A percentile compares a stretch with the other conserved stretches of the same genome.
phyloP scores from a whole-genome alignment of 2,797 vertebrate genomes.

The Trachops cirrhosus region DNA sequence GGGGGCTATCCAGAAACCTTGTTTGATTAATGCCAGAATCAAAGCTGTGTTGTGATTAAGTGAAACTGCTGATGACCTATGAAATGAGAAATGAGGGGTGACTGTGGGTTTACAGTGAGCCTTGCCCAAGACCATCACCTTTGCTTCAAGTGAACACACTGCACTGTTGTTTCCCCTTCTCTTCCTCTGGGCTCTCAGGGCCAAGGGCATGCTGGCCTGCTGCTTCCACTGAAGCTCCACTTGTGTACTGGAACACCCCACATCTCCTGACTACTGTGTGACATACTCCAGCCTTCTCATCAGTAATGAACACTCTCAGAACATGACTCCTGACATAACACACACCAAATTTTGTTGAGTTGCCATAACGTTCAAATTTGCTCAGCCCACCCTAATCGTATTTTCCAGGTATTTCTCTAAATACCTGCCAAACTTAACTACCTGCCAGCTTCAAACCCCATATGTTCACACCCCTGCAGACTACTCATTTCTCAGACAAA shows the following conservation, averaged over 20 bases:
- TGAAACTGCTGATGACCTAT: not conserved
- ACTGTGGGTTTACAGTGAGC: not conserved
- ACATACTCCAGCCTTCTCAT: not conserved
- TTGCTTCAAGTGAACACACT: not conserved
- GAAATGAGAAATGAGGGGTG: not conserved
- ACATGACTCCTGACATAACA: not conserved
- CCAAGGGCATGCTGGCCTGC: too few species aligned
- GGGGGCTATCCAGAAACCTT: not conserved
- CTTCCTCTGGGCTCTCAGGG: not conserved
- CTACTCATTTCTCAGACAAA: not conserved
- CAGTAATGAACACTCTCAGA: not conserved
- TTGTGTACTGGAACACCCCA: not conserved
- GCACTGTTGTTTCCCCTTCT: rapidly evolving
- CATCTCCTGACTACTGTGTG: not conserved
- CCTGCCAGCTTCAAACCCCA: not conserved
- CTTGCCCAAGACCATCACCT: too few species aligned
- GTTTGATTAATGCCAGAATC: not conserved
- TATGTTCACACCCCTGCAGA: not conserved
- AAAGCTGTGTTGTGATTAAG: not conserved
- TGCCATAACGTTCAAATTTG: not conserved
- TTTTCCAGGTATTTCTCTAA: not conserved
- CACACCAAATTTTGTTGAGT: not conserved
- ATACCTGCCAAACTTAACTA: not conserved
- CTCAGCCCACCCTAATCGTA: not conserved
- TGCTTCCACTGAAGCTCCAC: not conserved